Base-by-base conservation (phyloP, 2,113 vertebrate species). In the Petrocephalus zakoni region DNA sequence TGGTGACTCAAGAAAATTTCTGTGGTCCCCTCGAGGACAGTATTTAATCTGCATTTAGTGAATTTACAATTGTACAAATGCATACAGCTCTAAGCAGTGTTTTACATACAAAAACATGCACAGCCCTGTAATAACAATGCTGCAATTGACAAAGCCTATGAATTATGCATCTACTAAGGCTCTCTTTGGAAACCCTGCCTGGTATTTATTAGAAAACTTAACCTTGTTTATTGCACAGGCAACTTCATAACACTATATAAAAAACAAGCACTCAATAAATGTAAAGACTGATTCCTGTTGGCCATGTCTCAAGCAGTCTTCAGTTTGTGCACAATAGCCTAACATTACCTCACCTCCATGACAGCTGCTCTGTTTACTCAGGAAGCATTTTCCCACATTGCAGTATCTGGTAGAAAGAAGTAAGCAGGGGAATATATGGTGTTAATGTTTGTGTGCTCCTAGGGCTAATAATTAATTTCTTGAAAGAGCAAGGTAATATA, bases 31-130 rank as follows among this genome's bases (percentile, higher is more conserved):
- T 47, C 8, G 22, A 83, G 8, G 37, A 83, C 19, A 49, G 10
- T 49, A 83, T 83, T 49, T 49, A 21, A 83, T 49, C 81, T 49
- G 81, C 81, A 83, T 83, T 83, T 22, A 83, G 46, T 83, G 9
- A 2, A 86, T 56, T 86, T 86, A 37, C 29, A 53, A 83, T 46
- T 47, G 15, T 83, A 83, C 81, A 86, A 56, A 86, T 86, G 17
- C 25, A 17, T 86, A 86, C 84, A 86, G 52, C 17, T 55, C 25
- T 55, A 86, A 86, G 13, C 47, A 51, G 25, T 85, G 83, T 83
- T 83, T 83, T 83, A 47, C 15, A 49, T 83, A 49, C 19, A 85
- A 53, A 85, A 53, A 85, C 42, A 83, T 22, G 2, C 22, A 47
- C 3, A 22, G 11, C 19, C 46, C 37, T 47, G 22, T 9, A 83